Evolutionary conservation across 2,888 invertebrate species (phyloP), one percentile per base, ranked within the genome.

Genomic region (Shargacucullia verbasci): DNA sequence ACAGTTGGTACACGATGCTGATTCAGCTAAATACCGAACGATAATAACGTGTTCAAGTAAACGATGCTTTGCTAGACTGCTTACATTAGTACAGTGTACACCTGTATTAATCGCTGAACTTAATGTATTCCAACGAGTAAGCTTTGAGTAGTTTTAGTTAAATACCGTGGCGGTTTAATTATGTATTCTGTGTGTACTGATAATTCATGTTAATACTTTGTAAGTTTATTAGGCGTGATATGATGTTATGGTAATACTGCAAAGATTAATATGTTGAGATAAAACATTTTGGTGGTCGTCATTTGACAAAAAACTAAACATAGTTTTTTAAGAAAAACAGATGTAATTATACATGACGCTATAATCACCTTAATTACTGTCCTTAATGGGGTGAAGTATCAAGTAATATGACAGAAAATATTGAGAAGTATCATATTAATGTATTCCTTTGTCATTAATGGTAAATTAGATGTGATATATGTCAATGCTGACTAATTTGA

Each of bases 1-100:
- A 55, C 41, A 46, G 50, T 65, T 58, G 66, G 45, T 57, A 59
- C 57, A 63, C 57, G 64, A 46, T 49, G 66, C 76, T 77, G 80
- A 81, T 68, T 83, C 83, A 76, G 80, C 82, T 80, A 78, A 81
- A 78, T 76, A 70, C 73, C 64, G 68, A 71, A 72, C 73, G 76
- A 75, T 81, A 79, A 78, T 78, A 80, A 78, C 73, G 73, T 80
- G 75, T 73, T 79, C 69, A 69, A 77, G 71, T 74, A 71, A 80
- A 74, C 72, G 70, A 53, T 61, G 63, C 55, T 54, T 39, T 31
- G 35, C 40, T 55, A 60, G 40, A 57, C 54, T 59, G 61, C 63
- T 70, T 57, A 57, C 59, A 40, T 59, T 49, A 61, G 20, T 20
- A 40, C 35, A 46, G 47, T 41, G 20, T 40, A n/a, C 54, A 53